These are phyloP conservation scores for Camptogramma bilineatum DNA, from an alignment of 2,888 invertebrate genomes.

Conservation along the genomic window DNA sequence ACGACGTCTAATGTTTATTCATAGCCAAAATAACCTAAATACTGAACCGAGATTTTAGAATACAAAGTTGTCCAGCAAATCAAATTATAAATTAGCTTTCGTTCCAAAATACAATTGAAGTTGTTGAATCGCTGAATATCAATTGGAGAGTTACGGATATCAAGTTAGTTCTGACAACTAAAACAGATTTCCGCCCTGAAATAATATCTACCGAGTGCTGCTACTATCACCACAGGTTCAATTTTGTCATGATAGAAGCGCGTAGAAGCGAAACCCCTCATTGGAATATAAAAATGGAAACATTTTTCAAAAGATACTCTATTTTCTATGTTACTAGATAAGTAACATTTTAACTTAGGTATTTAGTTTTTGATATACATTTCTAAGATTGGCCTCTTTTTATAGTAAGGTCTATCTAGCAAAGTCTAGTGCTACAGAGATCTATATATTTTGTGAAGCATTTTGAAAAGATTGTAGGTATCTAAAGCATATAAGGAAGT, in stretches of 20 bases:
- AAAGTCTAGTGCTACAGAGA: too few relatives aligned
- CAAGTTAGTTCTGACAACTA: slow-evolving; percentile 50
- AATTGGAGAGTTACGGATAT: slow-evolving; percentile 54
- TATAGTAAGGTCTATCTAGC: too few relatives aligned
- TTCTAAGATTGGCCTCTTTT: too few relatives aligned
- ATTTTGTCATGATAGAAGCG: neutral
- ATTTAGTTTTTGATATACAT: too few relatives aligned
- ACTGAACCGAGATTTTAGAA: neutral
- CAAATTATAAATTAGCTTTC: neutral
- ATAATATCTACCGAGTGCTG: slow-evolving; percentile 49
- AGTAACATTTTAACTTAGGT: too few relatives aligned
- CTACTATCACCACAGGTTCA: slow-evolving; percentile 26
- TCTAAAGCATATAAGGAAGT: too few relatives aligned
- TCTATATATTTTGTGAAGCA: too few relatives aligned
- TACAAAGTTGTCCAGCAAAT: neutral
- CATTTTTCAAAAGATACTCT: too few relatives aligned
- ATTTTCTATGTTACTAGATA: too few relatives aligned
- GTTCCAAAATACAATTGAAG: slow-evolving; percentile 4
- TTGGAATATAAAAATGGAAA: neutral
- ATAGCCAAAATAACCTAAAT: neutral
- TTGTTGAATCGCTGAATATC: slow-evolving; percentile 59
- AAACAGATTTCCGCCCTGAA: slow-evolving; percentile 50
- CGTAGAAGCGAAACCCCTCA: neutral
- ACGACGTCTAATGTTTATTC: too few relatives aligned
- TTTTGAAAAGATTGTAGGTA: too few relatives aligned